These are phyloP conservation scores for Loris lydekkerianus DNA, from an alignment of 2,797 vertebrate species.

Conservation along the genomic window DNA sequence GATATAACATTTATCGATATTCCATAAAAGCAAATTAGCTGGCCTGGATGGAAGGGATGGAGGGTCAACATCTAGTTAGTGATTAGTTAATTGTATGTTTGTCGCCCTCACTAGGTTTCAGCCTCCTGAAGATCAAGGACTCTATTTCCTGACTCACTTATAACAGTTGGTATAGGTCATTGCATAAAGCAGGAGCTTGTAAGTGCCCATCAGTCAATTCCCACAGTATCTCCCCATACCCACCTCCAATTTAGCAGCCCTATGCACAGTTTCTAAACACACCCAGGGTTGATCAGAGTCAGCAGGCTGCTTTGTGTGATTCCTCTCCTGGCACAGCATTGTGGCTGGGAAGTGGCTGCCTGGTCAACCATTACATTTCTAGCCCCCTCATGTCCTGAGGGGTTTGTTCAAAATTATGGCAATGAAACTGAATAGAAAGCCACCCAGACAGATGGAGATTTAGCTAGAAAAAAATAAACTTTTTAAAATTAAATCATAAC, in stretches of 20 bases:
- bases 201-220: neutral
- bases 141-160: neutral
- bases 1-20: neutral
- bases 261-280: neutral
- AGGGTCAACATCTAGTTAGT: neutral
- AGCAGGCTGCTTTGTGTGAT: neutral
- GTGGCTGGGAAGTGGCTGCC: neutral
- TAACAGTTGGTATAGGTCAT: neutral
- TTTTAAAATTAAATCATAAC: neutral
- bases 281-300: neutral
- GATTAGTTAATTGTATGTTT: neutral
- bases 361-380: neutral
- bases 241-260: neutral
- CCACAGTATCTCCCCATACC: accelerated
- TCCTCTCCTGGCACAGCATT: accelerated
- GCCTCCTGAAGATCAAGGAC: neutral
- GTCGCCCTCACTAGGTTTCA: neutral
- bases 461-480: neutral
- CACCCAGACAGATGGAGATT: neutral
- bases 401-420: neutral
- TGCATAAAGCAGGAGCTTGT: neutral
- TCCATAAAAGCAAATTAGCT: neutral
- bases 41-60: neutral
- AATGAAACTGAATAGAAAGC: neutral
- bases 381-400: neutral